Base-by-base conservation (phyloP, 2,888 invertebrate genomes). In the Rhamphomyia laevipes region DNA sequence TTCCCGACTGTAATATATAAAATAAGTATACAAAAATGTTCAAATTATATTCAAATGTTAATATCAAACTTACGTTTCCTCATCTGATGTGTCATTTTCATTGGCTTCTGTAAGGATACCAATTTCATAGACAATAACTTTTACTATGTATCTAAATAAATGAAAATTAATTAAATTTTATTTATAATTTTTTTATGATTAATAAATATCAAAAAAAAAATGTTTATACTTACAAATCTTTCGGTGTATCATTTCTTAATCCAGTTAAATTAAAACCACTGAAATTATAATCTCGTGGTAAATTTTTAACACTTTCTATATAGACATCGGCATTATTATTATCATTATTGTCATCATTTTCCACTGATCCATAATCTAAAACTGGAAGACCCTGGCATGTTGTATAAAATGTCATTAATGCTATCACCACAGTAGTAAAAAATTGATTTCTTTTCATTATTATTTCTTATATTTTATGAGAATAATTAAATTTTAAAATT, bases 111-210 rank as follows among this genome's bases (percentile, higher is more conserved):
- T 77, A 30, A 78, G 64, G 54, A 78, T 75, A 49, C 78, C 78
- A 55, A 78, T 73, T 67, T 78, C 78, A 55, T 78, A 78, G 35
- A 77, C 75, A 6, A 77, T 69, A 0, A 77, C 76, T 57, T 73
- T 75, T 49, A 78, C 74, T 13, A 78, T 72, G 53, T 76, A 77
- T 53, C 77, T 78, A 13, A 9, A 35, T n/a, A 5, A 5, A 6
- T 33, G 11, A 13, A 13, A 11, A 33, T 33, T 5, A 9, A 33
- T 33, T 11, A 3, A 33, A 5, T 33, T 13, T 33, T 33, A 5
- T 13, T 11, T 33, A 9, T 11, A 33, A 9, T 33, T 33, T 21
- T 4, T 21, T 21, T n/a, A n/a, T 21, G 21, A n/a, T n/a, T 21
- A 21, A 6, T 4, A 21, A 21, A 21, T 21, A 21, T 21, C 6